Conservation (phyloP, 2,888 invertebrate genomes). For the Callosobruchus maculatus region DNA sequence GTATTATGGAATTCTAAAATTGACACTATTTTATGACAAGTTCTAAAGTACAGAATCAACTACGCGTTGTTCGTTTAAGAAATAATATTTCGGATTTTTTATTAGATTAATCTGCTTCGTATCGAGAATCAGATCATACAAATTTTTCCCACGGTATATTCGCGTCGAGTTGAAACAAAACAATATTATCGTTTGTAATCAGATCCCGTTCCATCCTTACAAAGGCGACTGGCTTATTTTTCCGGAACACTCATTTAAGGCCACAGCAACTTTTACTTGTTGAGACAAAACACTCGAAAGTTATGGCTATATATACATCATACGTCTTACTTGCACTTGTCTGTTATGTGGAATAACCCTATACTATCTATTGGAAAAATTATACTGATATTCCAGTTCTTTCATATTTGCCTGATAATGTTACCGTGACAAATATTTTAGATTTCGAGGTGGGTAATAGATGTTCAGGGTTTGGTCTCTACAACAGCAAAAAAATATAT, state of each 20-base stretch:
- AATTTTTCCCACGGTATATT: not conserved
- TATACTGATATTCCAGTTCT: too few relatives aligned
- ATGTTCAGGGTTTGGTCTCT: too few relatives aligned
- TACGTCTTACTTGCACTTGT: too few relatives aligned
- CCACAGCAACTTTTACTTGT: not conserved
- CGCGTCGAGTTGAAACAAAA: not conserved
- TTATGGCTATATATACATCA: not conserved
- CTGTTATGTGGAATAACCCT: too few relatives aligned
- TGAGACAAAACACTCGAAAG: not conserved
- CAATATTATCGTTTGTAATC: not conserved
- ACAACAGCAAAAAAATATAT: too few relatives aligned
- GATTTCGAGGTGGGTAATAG: too few relatives aligned
- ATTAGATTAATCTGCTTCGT: not conserved
- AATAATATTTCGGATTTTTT: not conserved
- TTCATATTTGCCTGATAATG: too few relatives aligned
- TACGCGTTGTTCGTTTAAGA: not conserved
- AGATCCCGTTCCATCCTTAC: not conserved
- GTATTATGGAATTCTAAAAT: too few relatives aligned
- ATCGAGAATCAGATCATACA: not conserved
- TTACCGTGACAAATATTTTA: too few relatives aligned
- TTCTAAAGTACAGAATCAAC: too few relatives aligned
- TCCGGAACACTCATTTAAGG: not conserved
- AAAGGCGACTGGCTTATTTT: not conserved
- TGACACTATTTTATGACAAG: too few relatives aligned
- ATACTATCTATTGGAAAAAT: too few relatives aligned